Conservation (phyloP, 2,113 vertebrate genomes). For the Sander lucioperca region DNA sequence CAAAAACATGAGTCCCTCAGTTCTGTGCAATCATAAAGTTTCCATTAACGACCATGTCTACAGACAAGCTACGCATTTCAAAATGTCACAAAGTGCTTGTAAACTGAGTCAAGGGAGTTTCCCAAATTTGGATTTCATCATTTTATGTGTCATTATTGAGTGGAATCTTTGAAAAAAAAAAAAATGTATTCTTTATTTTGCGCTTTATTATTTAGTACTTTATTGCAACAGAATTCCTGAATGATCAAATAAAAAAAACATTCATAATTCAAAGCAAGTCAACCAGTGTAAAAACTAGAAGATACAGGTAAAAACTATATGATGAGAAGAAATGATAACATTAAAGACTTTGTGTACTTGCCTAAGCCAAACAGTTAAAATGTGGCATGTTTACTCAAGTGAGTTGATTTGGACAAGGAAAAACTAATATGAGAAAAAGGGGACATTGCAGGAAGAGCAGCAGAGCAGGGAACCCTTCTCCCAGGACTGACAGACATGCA, state of each 20-base stretch:
- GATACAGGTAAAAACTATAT: too few species aligned
- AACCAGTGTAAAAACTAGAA: background rate
- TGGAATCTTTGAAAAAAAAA: background rate
- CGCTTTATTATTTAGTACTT: background rate
- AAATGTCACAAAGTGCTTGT: background rate
- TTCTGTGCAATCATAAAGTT: background rate
- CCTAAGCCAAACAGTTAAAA: background rate
- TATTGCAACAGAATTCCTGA: background rate
- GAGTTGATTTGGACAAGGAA: background rate
- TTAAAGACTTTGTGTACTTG: background rate
- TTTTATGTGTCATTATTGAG: background rate
- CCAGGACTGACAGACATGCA: background rate
- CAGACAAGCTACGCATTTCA: background rate
- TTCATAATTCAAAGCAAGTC: background rate
- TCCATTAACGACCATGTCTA: background rate
- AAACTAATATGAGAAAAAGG: background rate
- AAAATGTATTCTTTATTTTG: background rate
- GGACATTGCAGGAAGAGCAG: too few species aligned
- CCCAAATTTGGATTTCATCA: background rate
- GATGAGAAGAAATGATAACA: background rate
- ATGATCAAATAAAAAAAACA: background rate
- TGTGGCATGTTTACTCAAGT: background rate
- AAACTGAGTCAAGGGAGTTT: conserved; percentile 34
- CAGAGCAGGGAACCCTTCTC: background rate
- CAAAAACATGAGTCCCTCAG: background rate